A percentile compares a stretch with the other conserved stretches of the same genome.
phyloP scores from a whole-genome alignment of 2,113 vertebrate species.

The Eclectus roratus region DNA sequence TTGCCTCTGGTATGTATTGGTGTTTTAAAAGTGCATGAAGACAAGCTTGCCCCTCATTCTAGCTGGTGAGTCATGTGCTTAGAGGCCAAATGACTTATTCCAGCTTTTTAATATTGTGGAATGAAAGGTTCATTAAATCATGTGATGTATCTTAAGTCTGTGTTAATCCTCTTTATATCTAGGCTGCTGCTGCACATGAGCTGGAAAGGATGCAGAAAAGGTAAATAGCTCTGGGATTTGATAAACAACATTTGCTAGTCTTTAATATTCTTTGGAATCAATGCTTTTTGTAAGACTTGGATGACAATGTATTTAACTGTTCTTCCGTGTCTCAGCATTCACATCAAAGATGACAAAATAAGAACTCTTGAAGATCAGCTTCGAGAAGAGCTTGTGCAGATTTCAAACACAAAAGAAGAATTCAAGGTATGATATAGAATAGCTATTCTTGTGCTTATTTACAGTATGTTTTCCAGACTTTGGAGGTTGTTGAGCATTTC shows the following conservation, averaged over 20 bases:
- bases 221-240: slow-evolving; percentile 60
- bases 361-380: slow-evolving; percentile 76
- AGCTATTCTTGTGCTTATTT: background rate
- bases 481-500: background rate
- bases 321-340: slow-evolving; percentile 56
- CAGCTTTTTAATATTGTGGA: slow-evolving; percentile 47
- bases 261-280: background rate
- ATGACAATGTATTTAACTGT: background rate
- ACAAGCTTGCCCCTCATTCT: background rate
- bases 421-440: slow-evolving; percentile 66
- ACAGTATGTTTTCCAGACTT: background rate
- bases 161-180: slow-evolving; percentile 64
- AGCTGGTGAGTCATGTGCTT: slow-evolving; percentile 4
- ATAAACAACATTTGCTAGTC: background rate
- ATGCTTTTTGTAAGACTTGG: background rate
- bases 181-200: slow-evolving; percentile 76
- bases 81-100: slow-evolving; percentile 33
- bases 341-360: slow-evolving; percentile 79
- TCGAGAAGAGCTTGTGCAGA: slow-evolving; percentile 60
- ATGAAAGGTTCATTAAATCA: slow-evolving; percentile 45
- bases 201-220: slow-evolving; percentile 82
- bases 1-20: background rate
- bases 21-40: background rate
- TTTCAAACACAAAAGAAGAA: slow-evolving; percentile 75
- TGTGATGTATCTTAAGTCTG: slow-evolving; percentile 54